Evolutionary conservation across 1,140 invertebrate species (phyloP), one percentile per base, ranked within the genome.

Genomic region (Calephelis virginiensis): DNA sequence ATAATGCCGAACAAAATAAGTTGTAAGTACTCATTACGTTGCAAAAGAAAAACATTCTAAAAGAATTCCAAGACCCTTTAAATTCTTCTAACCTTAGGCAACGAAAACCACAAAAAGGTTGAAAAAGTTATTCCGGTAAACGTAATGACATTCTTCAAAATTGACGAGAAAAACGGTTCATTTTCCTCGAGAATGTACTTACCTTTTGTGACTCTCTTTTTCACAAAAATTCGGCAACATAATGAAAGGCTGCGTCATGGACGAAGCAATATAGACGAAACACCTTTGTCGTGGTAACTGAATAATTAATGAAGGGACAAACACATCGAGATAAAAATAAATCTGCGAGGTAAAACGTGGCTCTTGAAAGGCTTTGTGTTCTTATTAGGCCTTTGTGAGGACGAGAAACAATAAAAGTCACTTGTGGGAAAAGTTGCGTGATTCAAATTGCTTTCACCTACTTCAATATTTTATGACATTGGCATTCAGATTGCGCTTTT

Each of bases 221-320:
- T n/a, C 53, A 12, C 53, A 59, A 59, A 59, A 59, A 59, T 12
- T 59, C 28, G 6, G 12, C 53, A 6, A 59, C 53, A 37, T 59
- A 59, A 59, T 59, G 53, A 59, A 59, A 59, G 53, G 53, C 37
- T n/a, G 53, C 53, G 37, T 38, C 37, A 38, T 59, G 53, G 53
- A 37, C 28, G 53, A 59, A 38, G 53, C 28, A 59, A 59, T 59
- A 59, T 38, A 59, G 53, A 59, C 53, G 53, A 59, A 59, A 59
- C 11, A 59, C 53, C 53, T 59, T 59, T 38, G 53, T 38, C 53
- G 50, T 56, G 50, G 53, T 38, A 59, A 59, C 53, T 59, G 53
- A 59, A 59, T 59, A 59, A 59, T 59, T 59, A 59, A 59, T 59
- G 53, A 59, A 59, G 53, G 53, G 53, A 59, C 53, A 17, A 37